phyloP scores from a whole-genome alignment of 2,797 vertebrate genomes.

The Champsocephalus gunnari region DNA sequence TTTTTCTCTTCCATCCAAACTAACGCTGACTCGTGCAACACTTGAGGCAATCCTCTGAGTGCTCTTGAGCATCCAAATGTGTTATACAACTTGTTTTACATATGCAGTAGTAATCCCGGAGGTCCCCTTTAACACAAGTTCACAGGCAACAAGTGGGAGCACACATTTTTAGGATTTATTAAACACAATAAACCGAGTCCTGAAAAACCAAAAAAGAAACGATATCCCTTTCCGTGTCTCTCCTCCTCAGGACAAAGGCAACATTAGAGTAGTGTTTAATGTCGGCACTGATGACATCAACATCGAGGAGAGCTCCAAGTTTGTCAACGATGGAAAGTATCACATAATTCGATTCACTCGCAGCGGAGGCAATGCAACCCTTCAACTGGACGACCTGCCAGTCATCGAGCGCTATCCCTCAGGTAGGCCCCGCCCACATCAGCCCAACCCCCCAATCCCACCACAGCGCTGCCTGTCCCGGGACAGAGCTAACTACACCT shows the following conservation, averaged over 20 bases:
- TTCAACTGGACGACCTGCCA: slow-evolving; percentile 98
- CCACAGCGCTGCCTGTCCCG: slow-evolving; percentile 51
- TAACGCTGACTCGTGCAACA: background rate
- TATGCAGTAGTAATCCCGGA: background rate
- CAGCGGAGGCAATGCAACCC: slow-evolving; percentile 98
- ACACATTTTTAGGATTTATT: background rate
- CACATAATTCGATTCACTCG: slow-evolving; percentile 98
- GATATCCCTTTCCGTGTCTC: slow-evolving; percentile 14
- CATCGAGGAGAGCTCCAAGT: slow-evolving; percentile 97
- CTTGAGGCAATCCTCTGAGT: background rate
- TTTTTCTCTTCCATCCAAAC: background rate
- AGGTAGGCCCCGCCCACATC: slow-evolving; percentile 88
- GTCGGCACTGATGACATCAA: slow-evolving; percentile 99
- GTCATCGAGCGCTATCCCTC: slow-evolving; percentile 98
- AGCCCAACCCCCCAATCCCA: slow-evolving; percentile 41
- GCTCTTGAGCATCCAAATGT: background rate
- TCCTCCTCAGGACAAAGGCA: slow-evolving; percentile 92
- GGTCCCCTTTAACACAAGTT: background rate
- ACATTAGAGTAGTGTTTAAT: slow-evolving; percentile 99
- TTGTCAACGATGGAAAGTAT: slow-evolving; percentile 99
- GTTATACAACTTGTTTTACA: background rate
- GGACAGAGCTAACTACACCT: slow-evolving; percentile 57
- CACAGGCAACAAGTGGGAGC: background rate
- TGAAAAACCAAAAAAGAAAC: slow-evolving; percentile 1
- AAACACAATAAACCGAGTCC: background rate